A percentile compares a stretch with the other conserved stretches of the same genome.
Conservation (phyloP, 2,797 vertebrate species). For the Lepus oiostolus region DNA sequence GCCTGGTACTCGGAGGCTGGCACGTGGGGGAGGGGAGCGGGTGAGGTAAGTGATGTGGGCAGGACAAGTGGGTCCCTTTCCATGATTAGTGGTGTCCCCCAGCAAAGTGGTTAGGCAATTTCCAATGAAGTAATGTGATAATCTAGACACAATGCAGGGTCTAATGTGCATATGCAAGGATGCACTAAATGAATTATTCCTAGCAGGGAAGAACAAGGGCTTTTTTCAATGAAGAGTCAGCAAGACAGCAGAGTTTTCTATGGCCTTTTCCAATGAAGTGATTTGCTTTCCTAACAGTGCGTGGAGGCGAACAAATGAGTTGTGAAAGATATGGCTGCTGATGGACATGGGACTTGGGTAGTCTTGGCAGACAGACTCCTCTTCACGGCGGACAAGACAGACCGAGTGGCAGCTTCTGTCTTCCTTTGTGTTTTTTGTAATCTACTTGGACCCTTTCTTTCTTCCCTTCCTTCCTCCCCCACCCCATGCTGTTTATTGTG, state of each 20-base stretch:
- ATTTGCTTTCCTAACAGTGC: slow-evolving; percentile 75
- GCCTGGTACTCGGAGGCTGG: slow-evolving; percentile 91
- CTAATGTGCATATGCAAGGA: slow-evolving; percentile 81
- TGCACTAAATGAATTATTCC: slow-evolving; percentile 88
- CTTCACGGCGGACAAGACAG: slow-evolving; percentile 67
- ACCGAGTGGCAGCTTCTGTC: background rate
- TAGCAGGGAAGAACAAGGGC: slow-evolving; percentile 83
- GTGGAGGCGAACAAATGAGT: slow-evolving; percentile 52
- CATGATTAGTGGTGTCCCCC: slow-evolving; percentile 54
- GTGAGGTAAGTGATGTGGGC: slow-evolving; percentile 14
- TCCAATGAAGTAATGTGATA: slow-evolving; percentile 63
- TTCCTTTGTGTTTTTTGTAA: slow-evolving; percentile 24
- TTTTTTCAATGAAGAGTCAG: slow-evolving; percentile 72
- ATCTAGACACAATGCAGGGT: slow-evolving; percentile 71
- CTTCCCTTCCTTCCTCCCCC: background rate
- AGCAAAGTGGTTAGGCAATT: slow-evolving; percentile 18
- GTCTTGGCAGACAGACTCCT: slow-evolving; percentile 79
- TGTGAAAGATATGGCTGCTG: slow-evolving; percentile 59
- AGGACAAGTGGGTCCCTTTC: slow-evolving; percentile 77
- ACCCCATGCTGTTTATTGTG: background rate
- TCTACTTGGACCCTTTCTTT: background rate
- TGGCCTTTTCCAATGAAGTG: slow-evolving; percentile 63
- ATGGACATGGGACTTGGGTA: slow-evolving; percentile 6
- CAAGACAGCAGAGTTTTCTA: slow-evolving; percentile 48
- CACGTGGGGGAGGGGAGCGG: background rate